Conservation (phyloP, 1,140 invertebrate genomes). For the Papilio aristodemus region DNA sequence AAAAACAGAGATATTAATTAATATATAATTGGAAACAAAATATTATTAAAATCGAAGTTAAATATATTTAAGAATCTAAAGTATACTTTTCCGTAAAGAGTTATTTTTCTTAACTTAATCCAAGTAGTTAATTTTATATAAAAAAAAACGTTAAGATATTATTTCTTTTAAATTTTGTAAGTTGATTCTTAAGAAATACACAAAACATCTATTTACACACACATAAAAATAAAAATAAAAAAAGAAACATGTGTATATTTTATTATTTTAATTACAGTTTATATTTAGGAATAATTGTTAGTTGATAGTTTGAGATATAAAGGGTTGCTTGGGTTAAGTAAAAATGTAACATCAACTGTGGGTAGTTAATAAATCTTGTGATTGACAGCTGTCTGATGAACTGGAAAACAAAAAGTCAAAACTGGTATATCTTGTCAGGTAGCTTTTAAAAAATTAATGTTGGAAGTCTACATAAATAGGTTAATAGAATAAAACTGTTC, state of each 20-base stretch:
- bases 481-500: too few species aligned
- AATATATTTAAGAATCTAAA: neutral
- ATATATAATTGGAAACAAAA: neutral
- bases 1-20: neutral
- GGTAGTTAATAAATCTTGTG: too few species aligned
- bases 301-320: neutral
- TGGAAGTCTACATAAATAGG: too few species aligned
- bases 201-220: neutral
- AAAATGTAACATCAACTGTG: neutral
- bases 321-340: constrained; percentile 14
- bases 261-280: neutral
- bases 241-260: too few species aligned
- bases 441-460: too few species aligned
- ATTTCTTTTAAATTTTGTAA: constrained; percentile 2
- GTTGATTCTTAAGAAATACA: neutral
- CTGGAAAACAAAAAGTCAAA: too few species aligned
- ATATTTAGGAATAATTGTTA: neutral
- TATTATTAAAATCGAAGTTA: neutral
- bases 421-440: too few species aligned
- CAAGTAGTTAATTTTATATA: neutral
- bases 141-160: neutral
- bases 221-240: neutral
- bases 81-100: neutral
- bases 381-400: too few species aligned
- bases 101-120: neutral